These are phyloP conservation scores for Aegithalos caudatus DNA, from an alignment of 2,113 vertebrate genomes.

Conservation along the genomic window DNA sequence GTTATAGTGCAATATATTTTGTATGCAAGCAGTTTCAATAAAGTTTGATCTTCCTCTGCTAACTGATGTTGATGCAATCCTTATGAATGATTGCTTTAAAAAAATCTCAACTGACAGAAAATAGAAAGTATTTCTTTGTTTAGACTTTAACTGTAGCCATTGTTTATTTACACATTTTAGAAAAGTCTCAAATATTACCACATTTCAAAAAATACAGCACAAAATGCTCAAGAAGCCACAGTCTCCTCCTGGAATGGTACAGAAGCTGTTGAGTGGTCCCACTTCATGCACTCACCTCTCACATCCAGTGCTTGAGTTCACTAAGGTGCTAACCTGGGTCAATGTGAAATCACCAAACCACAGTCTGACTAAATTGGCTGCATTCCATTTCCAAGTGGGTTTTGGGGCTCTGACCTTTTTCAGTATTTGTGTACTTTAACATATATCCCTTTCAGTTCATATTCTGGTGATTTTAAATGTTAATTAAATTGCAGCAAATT, in stretches of 20 bases:
- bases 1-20: slow-evolving; percentile 99
- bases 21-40: slow-evolving; percentile 99
- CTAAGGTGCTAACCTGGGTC: slow-evolving; percentile 75
- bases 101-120: slow-evolving; percentile 58
- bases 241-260: slow-evolving; percentile 46
- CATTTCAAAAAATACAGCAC: slow-evolving; percentile 41
- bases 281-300: slow-evolving; percentile 65
- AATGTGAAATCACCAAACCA: slow-evolving; percentile 72
- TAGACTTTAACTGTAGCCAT: slow-evolving; percentile 65
- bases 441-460: slow-evolving; percentile 75
- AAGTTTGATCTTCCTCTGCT: slow-evolving; percentile 96
- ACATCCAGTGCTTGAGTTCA: slow-evolving; percentile 66
- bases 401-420: slow-evolving; percentile 66
- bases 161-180: slow-evolving; percentile 64
- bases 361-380: slow-evolving; percentile 61
- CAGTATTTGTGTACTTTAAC: slow-evolving; percentile 73
- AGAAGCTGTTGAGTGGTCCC: slow-evolving; percentile 53
- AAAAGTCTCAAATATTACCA: slow-evolving; percentile 41
- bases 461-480: slow-evolving; percentile 76
- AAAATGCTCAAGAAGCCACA: slow-evolving; percentile 47
- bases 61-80: slow-evolving; percentile 79
- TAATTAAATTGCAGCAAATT: slow-evolving; percentile 72
- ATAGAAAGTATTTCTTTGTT: slow-evolving; percentile 57
- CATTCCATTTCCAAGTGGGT: slow-evolving; percentile 66
- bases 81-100: slow-evolving; percentile 82